Percentiles rank a stretch among this genome's conserved stretches.
Conservation (phyloP, 2,113 vertebrate species). For the Columba livia region DNA sequence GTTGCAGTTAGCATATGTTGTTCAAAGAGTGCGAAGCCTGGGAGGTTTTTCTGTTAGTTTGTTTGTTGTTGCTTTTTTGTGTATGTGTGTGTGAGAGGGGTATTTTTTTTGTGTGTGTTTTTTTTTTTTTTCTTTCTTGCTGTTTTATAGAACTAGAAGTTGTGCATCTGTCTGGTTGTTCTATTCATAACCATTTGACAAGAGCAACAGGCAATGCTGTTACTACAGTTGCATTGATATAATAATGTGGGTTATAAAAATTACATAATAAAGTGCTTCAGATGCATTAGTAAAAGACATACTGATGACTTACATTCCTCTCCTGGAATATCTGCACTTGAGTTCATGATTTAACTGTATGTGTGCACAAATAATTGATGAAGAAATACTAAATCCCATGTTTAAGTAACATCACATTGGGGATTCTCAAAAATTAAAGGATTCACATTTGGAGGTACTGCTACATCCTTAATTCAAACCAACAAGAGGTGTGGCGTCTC, state of each 20-base stretch:
- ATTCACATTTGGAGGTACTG: background rate
- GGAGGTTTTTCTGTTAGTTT: background rate
- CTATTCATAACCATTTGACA: background rate
- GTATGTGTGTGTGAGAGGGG: too few species aligned
- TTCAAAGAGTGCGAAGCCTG: background rate
- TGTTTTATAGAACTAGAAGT: background rate
- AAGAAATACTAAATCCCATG: background rate
- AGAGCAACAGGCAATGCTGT: background rate
- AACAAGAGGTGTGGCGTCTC: accelerated
- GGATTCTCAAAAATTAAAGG: background rate
- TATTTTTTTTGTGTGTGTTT: too few species aligned
- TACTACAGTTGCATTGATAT: background rate
- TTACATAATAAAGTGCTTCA: background rate
- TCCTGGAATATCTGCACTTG: background rate
- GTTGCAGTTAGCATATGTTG: background rate
- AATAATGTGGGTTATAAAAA: background rate
- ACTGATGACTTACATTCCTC: accelerated
- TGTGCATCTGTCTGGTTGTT: background rate
- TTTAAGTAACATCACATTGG: background rate
- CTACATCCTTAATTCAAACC: background rate
- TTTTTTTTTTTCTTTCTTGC: background rate
- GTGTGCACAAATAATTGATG: background rate
- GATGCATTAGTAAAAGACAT: background rate
- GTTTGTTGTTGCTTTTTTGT: background rate
- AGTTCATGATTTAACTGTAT: background rate